Percentiles rank a stretch among this genome's conserved stretches.
Conservation (phyloP, 2,888 invertebrate genomes). For the Xylota segnis region DNA sequence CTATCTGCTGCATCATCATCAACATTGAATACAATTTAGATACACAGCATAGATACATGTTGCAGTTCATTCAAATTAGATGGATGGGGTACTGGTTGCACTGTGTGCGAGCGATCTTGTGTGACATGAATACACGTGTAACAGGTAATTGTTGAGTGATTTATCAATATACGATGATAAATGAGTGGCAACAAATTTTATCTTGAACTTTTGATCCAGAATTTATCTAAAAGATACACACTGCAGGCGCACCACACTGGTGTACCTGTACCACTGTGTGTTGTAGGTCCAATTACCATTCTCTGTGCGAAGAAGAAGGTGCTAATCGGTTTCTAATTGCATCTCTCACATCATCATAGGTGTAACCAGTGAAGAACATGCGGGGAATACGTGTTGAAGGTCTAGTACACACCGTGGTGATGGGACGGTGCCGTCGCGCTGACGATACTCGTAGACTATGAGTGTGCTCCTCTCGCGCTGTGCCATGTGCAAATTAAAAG, state of each 20-base stretch:
- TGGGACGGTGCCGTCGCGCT: not conserved
- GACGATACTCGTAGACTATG: not conserved
- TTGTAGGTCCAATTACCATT: constrained; percentile 41
- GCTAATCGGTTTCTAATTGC: constrained; percentile 73
- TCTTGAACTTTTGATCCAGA: constrained; percentile 70
- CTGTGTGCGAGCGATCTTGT: constrained; percentile 46
- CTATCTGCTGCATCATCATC: constrained; percentile 62
- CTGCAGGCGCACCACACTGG: not conserved
- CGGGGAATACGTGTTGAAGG: constrained; percentile 29
- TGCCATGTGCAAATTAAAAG: constrained; percentile 65
- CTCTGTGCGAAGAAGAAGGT: constrained; percentile 45
- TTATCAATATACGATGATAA: constrained; percentile 70
- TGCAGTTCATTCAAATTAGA: constrained; percentile 69
- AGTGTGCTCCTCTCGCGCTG: constrained; percentile 11
- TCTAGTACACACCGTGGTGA: constrained; percentile 3
- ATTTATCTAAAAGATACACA: constrained; percentile 57
- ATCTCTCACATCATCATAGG: constrained; percentile 42
- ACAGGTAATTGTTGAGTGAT: constrained; percentile 71
- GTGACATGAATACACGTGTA: constrained; percentile 72
- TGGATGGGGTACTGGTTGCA: constrained; percentile 16
- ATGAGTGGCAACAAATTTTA: constrained; percentile 58
- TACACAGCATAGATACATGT: constrained; percentile 54
- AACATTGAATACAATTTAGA: constrained; percentile 58
- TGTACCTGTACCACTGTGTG: constrained; percentile 19
- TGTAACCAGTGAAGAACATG: constrained; percentile 38